Conservation (phyloP, 1,140 invertebrate genomes). For the Fopius arisanus region DNA sequence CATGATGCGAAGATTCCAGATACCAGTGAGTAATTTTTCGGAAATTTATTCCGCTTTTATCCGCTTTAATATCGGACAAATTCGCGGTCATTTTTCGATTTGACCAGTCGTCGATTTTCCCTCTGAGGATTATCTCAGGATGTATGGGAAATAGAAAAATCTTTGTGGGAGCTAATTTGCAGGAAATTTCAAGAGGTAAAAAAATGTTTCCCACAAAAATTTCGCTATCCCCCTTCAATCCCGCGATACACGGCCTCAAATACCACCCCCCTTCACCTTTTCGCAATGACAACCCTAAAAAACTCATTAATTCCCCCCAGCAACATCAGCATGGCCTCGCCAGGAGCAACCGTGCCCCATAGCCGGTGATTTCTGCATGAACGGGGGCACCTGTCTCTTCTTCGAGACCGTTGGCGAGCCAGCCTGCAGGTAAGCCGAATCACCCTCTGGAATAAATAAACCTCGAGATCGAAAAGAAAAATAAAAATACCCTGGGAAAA, state of each 20-base stretch:
- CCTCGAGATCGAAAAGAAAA: background rate
- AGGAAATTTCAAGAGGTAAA: too few relatives aligned
- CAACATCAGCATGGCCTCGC: constrained; percentile 67
- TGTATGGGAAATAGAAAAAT: too few relatives aligned
- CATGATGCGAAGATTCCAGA: constrained; percentile 65
- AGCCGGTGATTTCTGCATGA: constrained; percentile 75
- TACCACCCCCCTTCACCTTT: too few relatives aligned
- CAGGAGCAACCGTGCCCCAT: constrained; percentile 74
- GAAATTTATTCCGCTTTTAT: background rate
- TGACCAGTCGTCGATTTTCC: too few relatives aligned
- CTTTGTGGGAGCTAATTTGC: too few relatives aligned
- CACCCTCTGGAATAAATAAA: background rate
- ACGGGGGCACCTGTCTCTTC: constrained; percentile 82
- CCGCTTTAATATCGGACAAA: too few relatives aligned
- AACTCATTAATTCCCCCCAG: constrained; percentile 58
- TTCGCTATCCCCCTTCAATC: too few relatives aligned
- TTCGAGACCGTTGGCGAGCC: constrained; percentile 79
- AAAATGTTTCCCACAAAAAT: too few relatives aligned
- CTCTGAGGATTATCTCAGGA: too few relatives aligned
- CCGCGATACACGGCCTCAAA: too few relatives aligned
- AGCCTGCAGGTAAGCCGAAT: constrained; percentile 77
- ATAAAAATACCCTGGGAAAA: background rate
- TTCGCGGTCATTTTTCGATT: too few relatives aligned
- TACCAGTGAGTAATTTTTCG: constrained; percentile 63
- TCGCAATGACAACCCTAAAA: background rate